Base-by-base conservation (phyloP, 2,113 vertebrate genomes). In the Upupa epops region DNA sequence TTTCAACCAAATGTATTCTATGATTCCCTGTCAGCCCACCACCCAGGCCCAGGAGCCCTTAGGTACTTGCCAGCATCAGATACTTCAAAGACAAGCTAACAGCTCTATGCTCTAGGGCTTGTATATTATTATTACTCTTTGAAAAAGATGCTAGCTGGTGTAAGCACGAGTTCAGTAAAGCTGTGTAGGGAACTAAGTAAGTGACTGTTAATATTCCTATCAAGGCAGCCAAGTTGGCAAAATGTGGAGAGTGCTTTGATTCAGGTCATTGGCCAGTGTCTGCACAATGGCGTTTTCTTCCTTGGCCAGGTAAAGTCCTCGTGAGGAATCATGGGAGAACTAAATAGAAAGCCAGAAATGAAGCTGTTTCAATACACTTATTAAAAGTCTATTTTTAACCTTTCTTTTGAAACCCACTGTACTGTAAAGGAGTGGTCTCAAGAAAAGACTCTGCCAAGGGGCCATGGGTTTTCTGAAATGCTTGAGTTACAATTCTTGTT, bases 381-480 rank as follows among this genome's bases (percentile, higher is more conserved):
- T 28, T 36, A 5, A 3, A 18, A 29, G 45, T 73, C 45, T 86
- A 2, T 3, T 19, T 93, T 95, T 46, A 83, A 63, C 26, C 7
- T 79, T 87, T 32, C 16, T 52, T 89, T 76, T 2, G 2, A 70
- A 92, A 89, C 37, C 21, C 14, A n/a, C 56, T 46, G 26, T 69
- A 5, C 34, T 70, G 4, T 61, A 46, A 45, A 90, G 75, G 22
- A 10, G 42, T 17, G 8, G 25, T 52, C 63, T 88, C 65, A 32
- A 88, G 65, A 93, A 90, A 36, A 88, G 20, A 13, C 20, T 37
- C 52, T 74, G 49, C 17, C 8, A 5, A 8, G 4, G 8, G 37
- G 48, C 58, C 21, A 18, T 56, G 55, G 55, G 16, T 93, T 96
- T 89, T 96, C 84, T 82, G 80, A 95, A 87, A 58, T 92, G 70